Evolutionary conservation across 2,797 vertebrate species (phyloP).

Genomic region (Paratrypauchen microcephalus): DNA sequence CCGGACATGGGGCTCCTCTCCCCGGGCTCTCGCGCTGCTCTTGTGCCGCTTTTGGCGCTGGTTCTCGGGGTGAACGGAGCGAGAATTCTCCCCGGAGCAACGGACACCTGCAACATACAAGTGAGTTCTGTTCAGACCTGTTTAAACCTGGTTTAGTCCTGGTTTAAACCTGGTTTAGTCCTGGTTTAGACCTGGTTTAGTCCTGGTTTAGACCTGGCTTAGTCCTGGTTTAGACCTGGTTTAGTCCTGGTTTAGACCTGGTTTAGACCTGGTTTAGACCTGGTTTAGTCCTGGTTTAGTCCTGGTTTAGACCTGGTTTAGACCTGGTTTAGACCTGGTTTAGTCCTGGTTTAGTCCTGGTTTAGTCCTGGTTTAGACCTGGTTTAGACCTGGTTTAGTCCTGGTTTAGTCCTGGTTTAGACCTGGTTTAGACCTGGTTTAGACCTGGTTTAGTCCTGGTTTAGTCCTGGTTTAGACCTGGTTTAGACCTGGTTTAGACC

Average conservation of each 20-base stretch:
- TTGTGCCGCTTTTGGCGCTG: not conserved
- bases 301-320: not conserved
- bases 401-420: not conserved
- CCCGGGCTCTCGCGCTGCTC: not conserved
- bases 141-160: not conserved
- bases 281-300: too few relatives aligned
- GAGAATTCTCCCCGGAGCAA: not conserved
- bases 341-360: not conserved
- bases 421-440: not conserved
- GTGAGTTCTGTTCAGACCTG: not conserved
- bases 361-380: not conserved
- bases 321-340: not conserved
- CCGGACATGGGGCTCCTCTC: not conserved
- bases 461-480: not conserved
- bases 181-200: not conserved
- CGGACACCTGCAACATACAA: not conserved
- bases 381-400: not conserved
- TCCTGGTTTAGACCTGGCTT: not conserved
- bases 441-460: not conserved
- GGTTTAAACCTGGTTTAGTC: too few relatives aligned
- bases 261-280: not conserved
- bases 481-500: not conserved
- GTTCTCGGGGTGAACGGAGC: not conserved
- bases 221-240: not conserved
- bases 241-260: not conserved